Evolutionary conservation across 2,797 vertebrate species (phyloP).

Genomic region (Adelosebastes latens): DNA sequence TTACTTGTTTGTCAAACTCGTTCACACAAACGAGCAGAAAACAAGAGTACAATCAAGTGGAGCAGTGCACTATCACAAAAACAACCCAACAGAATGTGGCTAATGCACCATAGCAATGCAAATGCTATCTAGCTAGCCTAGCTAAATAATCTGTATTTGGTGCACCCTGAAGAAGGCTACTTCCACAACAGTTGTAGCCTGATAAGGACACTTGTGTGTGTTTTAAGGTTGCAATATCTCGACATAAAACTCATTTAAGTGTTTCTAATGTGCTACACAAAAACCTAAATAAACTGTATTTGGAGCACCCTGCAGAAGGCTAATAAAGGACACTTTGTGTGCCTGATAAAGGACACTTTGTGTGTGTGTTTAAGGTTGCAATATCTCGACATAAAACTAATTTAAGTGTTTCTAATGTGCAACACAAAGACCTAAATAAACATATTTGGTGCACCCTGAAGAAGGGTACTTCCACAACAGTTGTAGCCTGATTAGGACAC

Average conservation of each 20-base stretch:
- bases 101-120: background rate
- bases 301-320: too few species aligned
- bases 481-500: background rate
- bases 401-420: conserved; percentile 6
- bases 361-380: too few species aligned
- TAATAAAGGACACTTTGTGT: too few species aligned
- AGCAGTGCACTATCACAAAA: background rate
- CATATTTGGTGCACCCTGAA: too few species aligned
- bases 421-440: background rate
- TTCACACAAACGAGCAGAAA: background rate
- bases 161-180: conserved; percentile 39
- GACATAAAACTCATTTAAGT: conserved; percentile 13
- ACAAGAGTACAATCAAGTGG: background rate
- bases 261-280: conserved; percentile 6
- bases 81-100: background rate
- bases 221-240: background rate
- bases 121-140: background rate
- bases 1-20: conserved; percentile 69
- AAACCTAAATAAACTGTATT: too few species aligned
- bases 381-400: too few species aligned
- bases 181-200: background rate
- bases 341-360: too few species aligned
- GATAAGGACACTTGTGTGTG: background rate
- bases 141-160: background rate
- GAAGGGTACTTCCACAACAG: conserved; percentile 20